Conservation (phyloP, 2,797 vertebrate genomes). For the Cebuella pygmaea region DNA sequence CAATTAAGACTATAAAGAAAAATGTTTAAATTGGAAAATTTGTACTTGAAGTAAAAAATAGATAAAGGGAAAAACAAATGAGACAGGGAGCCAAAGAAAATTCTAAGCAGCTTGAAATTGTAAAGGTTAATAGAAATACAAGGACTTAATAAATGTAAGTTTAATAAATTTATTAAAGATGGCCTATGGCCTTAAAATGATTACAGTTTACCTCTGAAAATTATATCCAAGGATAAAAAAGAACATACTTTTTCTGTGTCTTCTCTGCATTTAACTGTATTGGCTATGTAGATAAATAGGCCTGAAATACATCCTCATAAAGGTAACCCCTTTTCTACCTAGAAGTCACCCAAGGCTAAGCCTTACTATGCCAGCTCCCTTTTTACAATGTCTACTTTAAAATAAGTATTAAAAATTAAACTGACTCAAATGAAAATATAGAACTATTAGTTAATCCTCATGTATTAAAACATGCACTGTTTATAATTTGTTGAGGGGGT, state of each 20-base stretch:
- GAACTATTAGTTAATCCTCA: neutral
- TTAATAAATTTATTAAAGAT: constrained; percentile 11
- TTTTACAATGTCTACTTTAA: neutral
- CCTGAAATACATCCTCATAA: neutral
- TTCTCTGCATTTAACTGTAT: neutral
- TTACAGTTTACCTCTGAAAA: neutral
- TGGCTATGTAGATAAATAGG: neutral
- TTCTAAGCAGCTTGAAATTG: constrained; percentile 16
- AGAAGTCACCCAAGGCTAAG: neutral
- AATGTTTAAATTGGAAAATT: constrained; percentile 30
- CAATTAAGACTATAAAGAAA: neutral
- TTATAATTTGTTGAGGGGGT: neutral
- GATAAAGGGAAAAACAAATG: neutral
- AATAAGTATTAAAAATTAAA: constrained; percentile 36
- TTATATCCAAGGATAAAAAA: neutral
- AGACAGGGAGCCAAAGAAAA: neutral
- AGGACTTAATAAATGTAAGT: neutral
- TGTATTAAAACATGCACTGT: neutral
- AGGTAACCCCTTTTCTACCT: neutral
- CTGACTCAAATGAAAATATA: neutral
- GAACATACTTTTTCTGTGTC: neutral
- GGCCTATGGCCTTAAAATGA: neutral
- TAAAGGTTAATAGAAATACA: constrained; percentile 28
- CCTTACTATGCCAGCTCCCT: neutral
- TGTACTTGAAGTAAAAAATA: neutral